phyloP scores from a whole-genome alignment of 2,797 vertebrate species.

The Cottoperca gobio region DNA sequence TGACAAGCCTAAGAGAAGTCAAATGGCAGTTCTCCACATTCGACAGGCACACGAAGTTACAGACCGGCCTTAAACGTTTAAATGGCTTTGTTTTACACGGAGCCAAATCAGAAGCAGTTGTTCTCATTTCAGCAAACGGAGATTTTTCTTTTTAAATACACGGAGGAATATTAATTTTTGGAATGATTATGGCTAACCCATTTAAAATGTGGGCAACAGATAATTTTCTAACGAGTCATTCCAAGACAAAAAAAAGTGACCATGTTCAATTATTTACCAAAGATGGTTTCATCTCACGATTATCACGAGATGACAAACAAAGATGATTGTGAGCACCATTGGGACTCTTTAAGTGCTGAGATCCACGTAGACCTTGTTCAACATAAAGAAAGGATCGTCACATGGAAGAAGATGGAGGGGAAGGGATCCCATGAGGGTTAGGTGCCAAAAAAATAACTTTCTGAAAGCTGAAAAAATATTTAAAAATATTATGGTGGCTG shows the following conservation, averaged over 20 bases:
- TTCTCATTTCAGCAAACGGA: conserved; percentile 26
- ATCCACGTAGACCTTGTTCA: conserved; percentile 25
- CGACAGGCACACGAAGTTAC: conserved; percentile 66
- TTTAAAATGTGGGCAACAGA: conserved; percentile 9
- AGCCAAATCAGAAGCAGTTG: conserved; percentile 33
- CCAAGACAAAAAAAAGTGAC: conserved; percentile 1
- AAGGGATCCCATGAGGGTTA: neutral
- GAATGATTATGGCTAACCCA: conserved; percentile 27
- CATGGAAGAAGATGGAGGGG: neutral
- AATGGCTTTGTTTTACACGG: conserved; percentile 60
- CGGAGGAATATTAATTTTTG: neutral
- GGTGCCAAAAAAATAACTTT: conserved; percentile 18
- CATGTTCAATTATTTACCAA: neutral
- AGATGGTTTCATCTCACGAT: neutral
- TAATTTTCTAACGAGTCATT: conserved; percentile 3
- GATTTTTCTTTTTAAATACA: conserved; percentile 8
- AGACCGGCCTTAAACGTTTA: conserved; percentile 59
- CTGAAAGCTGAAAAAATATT: neutral
- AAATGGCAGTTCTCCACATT: conserved; percentile 19
- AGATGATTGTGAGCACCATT: conserved; percentile 62
- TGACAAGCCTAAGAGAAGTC: conserved; percentile 34
- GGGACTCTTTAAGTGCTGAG: conserved; percentile 45
- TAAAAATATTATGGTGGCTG: neutral
- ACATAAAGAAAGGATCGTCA: conserved; percentile 27
- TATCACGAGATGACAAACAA: conserved; percentile 10